These are phyloP conservation scores for Acestrorhynchus altus DNA, from an alignment of 2,797 vertebrate genomes.

Conservation along the genomic window DNA sequence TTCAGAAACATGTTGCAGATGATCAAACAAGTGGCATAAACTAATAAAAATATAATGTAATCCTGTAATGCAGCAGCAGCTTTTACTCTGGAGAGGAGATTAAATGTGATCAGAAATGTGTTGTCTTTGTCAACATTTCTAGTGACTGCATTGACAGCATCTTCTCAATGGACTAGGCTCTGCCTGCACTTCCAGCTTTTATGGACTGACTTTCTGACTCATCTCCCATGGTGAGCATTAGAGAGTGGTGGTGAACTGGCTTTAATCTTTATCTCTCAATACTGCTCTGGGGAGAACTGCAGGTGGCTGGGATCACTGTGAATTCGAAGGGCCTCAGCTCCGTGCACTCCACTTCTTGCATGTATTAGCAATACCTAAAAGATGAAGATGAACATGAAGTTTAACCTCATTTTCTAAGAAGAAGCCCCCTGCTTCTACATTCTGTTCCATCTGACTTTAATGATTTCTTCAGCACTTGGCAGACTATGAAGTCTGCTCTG, in stretches of 20 bases:
- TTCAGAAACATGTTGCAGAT: too few relatives aligned
- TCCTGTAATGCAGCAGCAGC: background rate
- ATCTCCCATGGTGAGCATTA: slow-evolving; percentile 26
- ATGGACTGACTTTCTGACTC: slow-evolving; percentile 25
- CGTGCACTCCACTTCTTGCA: background rate
- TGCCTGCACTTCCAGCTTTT: slow-evolving; percentile 4
- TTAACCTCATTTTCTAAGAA: background rate
- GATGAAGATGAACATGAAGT: background rate
- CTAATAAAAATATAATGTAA: too few relatives aligned
- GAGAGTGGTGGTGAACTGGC: slow-evolving; percentile 41
- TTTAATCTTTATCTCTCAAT: slow-evolving; percentile 42
- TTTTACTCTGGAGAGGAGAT: background rate
- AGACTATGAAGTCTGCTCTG: background rate
- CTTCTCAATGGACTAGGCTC: background rate
- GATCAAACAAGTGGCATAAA: background rate
- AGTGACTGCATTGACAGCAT: background rate
- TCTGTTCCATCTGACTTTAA: background rate
- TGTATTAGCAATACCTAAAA: background rate
- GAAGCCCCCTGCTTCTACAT: background rate
- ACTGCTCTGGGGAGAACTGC: slow-evolving; percentile 28
- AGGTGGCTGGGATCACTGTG: slow-evolving; percentile 28
- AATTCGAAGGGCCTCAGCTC: background rate
- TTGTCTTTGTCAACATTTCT: background rate
- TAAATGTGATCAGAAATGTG: background rate
- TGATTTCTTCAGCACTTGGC: background rate